A percentile compares a stretch with the other conserved stretches of the same genome.
These are phyloP conservation scores for Gymnothorax javanicus DNA, from an alignment of 2,797 vertebrate genomes.

Conservation along the genomic window DNA sequence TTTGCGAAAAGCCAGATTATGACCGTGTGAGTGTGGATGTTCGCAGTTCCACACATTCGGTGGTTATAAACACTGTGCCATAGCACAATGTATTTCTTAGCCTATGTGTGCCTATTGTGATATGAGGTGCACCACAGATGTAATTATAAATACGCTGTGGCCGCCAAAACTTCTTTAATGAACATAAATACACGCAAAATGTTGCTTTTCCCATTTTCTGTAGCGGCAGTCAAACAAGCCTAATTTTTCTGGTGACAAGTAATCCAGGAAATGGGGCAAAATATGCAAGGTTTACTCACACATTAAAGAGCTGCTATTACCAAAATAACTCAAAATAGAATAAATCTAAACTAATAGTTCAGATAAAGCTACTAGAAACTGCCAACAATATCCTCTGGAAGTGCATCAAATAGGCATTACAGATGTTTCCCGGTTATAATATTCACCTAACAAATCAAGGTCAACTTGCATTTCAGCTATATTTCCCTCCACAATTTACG, in stretches of 20 bases:
- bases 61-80: background rate
- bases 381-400: background rate
- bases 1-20: no score
- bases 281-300: background rate
- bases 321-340: background rate
- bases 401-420: background rate
- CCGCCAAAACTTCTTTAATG: background rate
- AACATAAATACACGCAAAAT: background rate
- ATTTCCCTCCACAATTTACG: background rate
- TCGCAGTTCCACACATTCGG: background rate
- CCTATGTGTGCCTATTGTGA: background rate
- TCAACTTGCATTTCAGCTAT: background rate
- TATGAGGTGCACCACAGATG: background rate
- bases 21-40: background rate
- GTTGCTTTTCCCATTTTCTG: background rate
- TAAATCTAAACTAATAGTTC: background rate
- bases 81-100: background rate
- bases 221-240: background rate
- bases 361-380: background rate
- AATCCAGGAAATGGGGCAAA: background rate
- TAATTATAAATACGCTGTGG: background rate
- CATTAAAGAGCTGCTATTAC: background rate
- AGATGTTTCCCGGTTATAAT: background rate
- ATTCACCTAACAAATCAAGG: background rate
- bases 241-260: background rate